Evolutionary conservation across 2,113 vertebrate genomes (phyloP).

Genomic region (Meleagris gallopavo): DNA sequence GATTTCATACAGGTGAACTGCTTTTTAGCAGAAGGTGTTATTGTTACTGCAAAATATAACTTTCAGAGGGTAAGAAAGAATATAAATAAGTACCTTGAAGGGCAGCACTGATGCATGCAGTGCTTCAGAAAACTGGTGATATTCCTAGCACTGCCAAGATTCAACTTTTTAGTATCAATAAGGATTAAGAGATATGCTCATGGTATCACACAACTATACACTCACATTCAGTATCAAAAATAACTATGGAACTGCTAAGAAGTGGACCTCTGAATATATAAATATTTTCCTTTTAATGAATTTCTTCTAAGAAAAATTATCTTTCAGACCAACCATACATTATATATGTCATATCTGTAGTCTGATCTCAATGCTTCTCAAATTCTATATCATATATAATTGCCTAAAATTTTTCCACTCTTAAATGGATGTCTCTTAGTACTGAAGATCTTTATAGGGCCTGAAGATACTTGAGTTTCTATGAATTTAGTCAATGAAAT

Average conservation of each 20-base stretch:
- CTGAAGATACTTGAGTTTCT: not conserved
- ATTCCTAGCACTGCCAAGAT: not conserved
- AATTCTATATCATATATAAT: not conserved
- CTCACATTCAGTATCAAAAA: not conserved
- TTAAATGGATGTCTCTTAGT: not conserved
- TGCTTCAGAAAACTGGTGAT: conserved; percentile 17
- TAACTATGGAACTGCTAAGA: not conserved
- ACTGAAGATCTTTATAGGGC: not conserved
- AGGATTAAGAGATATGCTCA: conserved; percentile 50
- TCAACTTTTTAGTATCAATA: conserved; percentile 17
- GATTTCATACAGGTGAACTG: not conserved
- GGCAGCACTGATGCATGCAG: not conserved
- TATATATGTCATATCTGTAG: not conserved
- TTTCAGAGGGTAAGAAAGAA: not conserved
- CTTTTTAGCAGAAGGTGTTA: not conserved
- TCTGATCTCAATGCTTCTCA: not conserved
- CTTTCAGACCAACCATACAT: not conserved
- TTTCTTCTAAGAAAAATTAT: not conserved
- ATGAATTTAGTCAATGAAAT: not conserved
- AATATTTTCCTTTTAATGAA: not conserved
- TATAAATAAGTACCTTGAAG: conserved; percentile 4
- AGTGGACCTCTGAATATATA: not conserved
- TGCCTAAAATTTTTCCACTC: not conserved
- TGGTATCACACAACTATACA: not conserved
- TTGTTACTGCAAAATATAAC: not conserved